These are phyloP conservation scores for Protonemura montana DNA, from an alignment of 2,888 invertebrate species.

Conservation along the genomic window DNA sequence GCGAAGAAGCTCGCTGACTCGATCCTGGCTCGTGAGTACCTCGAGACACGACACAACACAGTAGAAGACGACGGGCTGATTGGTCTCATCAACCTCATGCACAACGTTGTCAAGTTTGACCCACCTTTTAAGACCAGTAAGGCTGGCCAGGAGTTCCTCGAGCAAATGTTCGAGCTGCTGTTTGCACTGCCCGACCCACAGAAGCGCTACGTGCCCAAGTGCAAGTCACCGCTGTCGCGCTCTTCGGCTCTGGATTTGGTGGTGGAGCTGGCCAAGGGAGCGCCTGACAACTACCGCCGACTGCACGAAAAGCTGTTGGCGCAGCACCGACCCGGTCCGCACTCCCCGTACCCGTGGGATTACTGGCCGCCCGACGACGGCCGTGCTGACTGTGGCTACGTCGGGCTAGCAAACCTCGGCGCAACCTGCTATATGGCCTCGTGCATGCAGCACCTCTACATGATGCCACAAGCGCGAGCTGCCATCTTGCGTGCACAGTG, in stretches of 20 bases:
- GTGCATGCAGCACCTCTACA: conserved; percentile 95
- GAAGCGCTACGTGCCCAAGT: conserved; percentile 87
- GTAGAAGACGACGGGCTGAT: conserved; percentile 90
- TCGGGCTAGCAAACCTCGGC: conserved; percentile 92
- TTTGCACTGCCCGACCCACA: conserved; percentile 90
- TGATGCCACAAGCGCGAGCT: conserved; percentile 93
- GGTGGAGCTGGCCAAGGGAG: conserved; percentile 85
- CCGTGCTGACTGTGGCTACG: conserved; percentile 92
- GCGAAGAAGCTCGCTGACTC: conserved; percentile 77
- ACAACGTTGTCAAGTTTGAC: conserved; percentile 89
- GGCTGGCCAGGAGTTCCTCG: conserved; percentile 73
- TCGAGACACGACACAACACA: conserved; percentile 82
- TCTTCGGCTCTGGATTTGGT: conserved; percentile 91
- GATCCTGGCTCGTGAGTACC: conserved; percentile 78
- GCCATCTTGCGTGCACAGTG: conserved; percentile 83
- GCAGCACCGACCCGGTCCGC: conserved; percentile 85
- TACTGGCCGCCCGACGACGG: conserved; percentile 98
- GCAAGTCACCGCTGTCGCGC: conserved; percentile 88
- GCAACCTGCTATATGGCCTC: conserved; percentile 98
- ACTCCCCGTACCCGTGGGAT: conserved; percentile 92
- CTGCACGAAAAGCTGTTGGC: conserved; percentile 83
- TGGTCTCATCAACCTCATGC: conserved; percentile 84
- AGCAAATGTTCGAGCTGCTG: conserved; percentile 82
- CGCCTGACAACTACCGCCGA: conserved; percentile 84
- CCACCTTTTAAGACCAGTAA: conserved; percentile 84